Percentiles rank a stretch among this genome's conserved stretches.
Conservation (phyloP, 2,888 invertebrate species). For the Xestia xanthographa region DNA sequence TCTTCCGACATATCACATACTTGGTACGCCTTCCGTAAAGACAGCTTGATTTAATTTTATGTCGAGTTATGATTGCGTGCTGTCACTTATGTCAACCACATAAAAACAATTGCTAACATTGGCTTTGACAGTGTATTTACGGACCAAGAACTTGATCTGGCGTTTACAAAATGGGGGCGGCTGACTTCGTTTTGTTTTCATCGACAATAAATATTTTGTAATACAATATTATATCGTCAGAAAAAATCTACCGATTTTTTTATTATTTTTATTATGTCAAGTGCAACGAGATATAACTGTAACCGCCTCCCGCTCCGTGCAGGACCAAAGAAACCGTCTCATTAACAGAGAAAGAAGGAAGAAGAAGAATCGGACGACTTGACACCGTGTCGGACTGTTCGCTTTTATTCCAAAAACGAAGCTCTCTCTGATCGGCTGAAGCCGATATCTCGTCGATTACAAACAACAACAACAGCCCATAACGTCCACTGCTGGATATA, state of each 20-base stretch:
- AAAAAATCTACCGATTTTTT: neutral
- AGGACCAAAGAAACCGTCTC: neutral
- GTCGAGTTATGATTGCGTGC: neutral
- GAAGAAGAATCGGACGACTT: neutral
- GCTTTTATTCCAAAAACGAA: neutral
- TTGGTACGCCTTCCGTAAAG: neutral
- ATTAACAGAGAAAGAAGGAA: neutral
- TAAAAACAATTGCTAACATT: neutral
- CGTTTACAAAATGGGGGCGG: neutral
- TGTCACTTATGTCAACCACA: conserved; percentile 15
- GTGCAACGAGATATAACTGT: no score
- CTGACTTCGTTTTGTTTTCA: neutral
- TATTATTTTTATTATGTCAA: neutral
- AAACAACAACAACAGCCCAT: no score
- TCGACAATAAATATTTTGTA: neutral
- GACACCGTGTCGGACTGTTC: neutral
- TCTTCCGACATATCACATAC: neutral
- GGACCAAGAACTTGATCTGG: neutral
- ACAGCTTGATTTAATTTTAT: conserved; percentile 1
- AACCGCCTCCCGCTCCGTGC: neutral
- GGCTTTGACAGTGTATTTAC: neutral
- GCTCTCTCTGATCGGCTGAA: neutral
- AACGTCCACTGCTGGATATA: no score
- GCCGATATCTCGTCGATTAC: neutral
- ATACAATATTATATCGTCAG: no score